Evolutionary conservation across 2,797 vertebrate genomes (phyloP), one percentile per base, ranked within the genome.

Genomic region (Parauchenoglanis ngamensis): DNA sequence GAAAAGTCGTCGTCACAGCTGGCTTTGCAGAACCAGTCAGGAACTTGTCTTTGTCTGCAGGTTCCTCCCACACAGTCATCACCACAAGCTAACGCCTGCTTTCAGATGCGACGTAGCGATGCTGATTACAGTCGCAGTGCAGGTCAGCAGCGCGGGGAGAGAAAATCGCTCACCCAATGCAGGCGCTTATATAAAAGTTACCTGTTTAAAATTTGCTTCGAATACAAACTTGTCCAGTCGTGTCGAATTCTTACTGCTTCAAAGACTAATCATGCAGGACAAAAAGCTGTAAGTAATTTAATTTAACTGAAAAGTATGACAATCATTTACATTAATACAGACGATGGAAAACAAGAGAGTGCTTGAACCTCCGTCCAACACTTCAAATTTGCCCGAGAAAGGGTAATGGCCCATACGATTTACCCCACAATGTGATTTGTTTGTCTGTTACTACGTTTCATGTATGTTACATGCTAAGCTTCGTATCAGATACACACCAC

Each of bases 171-270:
- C 46, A 76, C 17, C 87, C 84, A 72, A 91, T 12, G 2, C 4
- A 44, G 88, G 85, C 89, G 92, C 94, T 94, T 94, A 91, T 93
- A 92, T 92, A n/a, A n/a, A 94, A 93, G 93, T 88, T 91, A 89
- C 89, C 84, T 91, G 92, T 93, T 93, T 92, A 91, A 92, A 92
- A 83, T 87, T 90, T 91, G 92, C 85, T 88, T 91, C 65, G 88
- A 88, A 92, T 91, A 92, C 52, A 90, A 63, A 73, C 70, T 46
- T 12, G 10, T 28, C 13, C 65, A 6, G 28, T 28, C 1, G 15
- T 12, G 2, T 40, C 31, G 1, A 15, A 31, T 70, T 19, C 7
- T 6, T 1, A 13, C 28, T 0, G 7, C 31, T 0, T 40, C 35
- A 49, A 49, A 72, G 35, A 7, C 17, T 21, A 21, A 21, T 72